Conservation (phyloP, 2,888 invertebrate genomes). For the Melipona bicolor region DNA sequence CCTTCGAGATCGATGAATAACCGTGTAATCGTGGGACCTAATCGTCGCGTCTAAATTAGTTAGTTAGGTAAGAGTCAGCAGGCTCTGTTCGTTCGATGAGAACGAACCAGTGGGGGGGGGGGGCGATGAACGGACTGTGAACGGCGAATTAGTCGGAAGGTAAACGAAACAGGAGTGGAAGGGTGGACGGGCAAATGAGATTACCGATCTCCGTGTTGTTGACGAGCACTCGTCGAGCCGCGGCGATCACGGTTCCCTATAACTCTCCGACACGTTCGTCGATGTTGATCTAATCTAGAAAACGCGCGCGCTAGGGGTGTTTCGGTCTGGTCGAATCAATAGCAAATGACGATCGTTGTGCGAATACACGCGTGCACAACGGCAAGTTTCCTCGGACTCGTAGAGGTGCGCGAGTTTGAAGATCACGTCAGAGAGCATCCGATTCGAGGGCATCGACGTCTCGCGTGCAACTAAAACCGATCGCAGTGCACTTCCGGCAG, state of each 20-base stretch:
- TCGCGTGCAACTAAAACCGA: conserved; percentile 46
- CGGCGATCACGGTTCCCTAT: conserved; percentile 13
- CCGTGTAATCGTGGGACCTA: background rate
- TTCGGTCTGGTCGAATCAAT: conserved; percentile 41
- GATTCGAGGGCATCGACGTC: conserved; percentile 40
- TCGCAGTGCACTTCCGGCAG: conserved; percentile 66
- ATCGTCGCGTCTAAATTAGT: conserved; percentile 22
- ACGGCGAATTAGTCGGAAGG: conserved; percentile 10
- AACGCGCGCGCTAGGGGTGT: conserved; percentile 10
- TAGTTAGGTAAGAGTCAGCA: too few relatives aligned
- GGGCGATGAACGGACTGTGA: background rate
- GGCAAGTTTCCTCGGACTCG: conserved; percentile 13
- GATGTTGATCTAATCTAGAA: conserved; percentile 21
- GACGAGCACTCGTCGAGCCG: background rate
- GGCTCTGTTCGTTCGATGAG: background rate
- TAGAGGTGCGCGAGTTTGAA: background rate
- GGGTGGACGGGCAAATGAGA: background rate
- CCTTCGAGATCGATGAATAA: conserved; percentile 31
- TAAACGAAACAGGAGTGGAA: background rate
- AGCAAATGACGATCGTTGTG: background rate
- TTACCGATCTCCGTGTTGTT: conserved; percentile 5
- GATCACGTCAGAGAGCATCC: conserved; percentile 39
- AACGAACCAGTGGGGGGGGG: too few relatives aligned
- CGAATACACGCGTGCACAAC: background rate
- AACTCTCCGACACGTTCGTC: conserved; percentile 14